Base-by-base conservation (phyloP, 2,797 vertebrate genomes). In the Fistularia tabacaria region DNA sequence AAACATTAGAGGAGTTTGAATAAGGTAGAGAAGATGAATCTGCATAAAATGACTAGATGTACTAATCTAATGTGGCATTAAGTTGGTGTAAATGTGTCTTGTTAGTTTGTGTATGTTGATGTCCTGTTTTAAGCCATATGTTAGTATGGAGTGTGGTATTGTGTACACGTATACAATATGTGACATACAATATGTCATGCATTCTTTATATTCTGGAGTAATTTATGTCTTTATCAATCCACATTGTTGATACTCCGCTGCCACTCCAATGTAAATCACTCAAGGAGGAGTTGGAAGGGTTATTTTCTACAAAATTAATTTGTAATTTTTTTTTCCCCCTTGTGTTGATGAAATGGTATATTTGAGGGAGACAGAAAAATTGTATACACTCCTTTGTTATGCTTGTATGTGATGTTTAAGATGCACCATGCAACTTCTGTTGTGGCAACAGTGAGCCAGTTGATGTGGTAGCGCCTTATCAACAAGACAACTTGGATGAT, bases 361-460 rank as follows among this genome's bases (percentile, higher is more conserved):
- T 2, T 25, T 25, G 25, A 25, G 25, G 25, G 5, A 25, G 25
- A 25, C 25, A 25, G 25, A 25, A 25, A 25, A 2, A 25, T 25
- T 45, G 56, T 56, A 39, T 39, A 15, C 36, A 10, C 41, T 14
- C 66, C 38, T 51, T 38, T 14, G 70, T 53, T 54, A 41, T 46
- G 41, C 37, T 49, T 38, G 13, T 15, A 37, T 59, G 48, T 69
- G 64, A 64, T 74, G 57, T 79, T 76, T 73, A 64, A 38, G 46
- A 65, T 59, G 41, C 58, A 71, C 43, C 57, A 14, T 51, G 46
- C 0, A 12, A 57, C 54, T 39, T 5, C 15, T 86, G 71, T 85
- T 85, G 62, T 84, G 76, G 54, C 80, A 87, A 84, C 73, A 85
- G 36, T 7, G 3, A 69, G 49, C 44, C 41, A 25, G 53, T 54